A percentile compares a stretch with the other conserved stretches of the same genome.
These are phyloP conservation scores for Volucella inanis DNA, from an alignment of 2,888 invertebrate genomes.

Conservation along the genomic window DNA sequence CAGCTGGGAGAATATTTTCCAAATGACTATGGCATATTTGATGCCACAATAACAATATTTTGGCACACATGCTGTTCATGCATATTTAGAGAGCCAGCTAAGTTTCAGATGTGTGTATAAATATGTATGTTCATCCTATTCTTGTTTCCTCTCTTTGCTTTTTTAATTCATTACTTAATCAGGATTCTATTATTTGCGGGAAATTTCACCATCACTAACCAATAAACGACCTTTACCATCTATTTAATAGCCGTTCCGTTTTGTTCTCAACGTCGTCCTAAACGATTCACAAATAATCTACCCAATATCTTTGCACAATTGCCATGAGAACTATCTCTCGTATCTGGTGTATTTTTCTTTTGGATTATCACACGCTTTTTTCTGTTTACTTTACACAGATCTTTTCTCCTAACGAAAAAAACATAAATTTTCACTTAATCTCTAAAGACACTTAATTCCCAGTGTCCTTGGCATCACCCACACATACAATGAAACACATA, in stretches of 20 bases:
- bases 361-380: conserved; percentile 68
- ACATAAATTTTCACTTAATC: conserved; percentile 74
- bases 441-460: conserved; percentile 69
- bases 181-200: conserved; percentile 9
- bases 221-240: not conserved
- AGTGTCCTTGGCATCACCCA: conserved; percentile 67
- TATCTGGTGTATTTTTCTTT: conserved; percentile 21
- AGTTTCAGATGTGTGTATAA: too few species aligned
- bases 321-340: conserved; percentile 22
- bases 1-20: too few species aligned
- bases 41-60: too few species aligned
- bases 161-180: not conserved
- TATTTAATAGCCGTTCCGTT: not conserved
- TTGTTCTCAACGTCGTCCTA: not conserved
- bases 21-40: too few species aligned
- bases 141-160: too few species aligned
- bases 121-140: too few species aligned
- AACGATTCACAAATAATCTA: conserved; percentile 29
- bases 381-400: conserved; percentile 67
- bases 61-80: too few species aligned
- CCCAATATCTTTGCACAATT: conserved; percentile 38
- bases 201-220: conserved; percentile 6
- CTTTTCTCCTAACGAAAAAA: conserved; percentile 48
- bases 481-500: conserved; percentile 11
- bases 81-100: too few species aligned